Percentiles rank a stretch among this genome's conserved stretches.
Conservation (phyloP, 1,140 invertebrate genomes). For the Dysdera silvatica region DNA sequence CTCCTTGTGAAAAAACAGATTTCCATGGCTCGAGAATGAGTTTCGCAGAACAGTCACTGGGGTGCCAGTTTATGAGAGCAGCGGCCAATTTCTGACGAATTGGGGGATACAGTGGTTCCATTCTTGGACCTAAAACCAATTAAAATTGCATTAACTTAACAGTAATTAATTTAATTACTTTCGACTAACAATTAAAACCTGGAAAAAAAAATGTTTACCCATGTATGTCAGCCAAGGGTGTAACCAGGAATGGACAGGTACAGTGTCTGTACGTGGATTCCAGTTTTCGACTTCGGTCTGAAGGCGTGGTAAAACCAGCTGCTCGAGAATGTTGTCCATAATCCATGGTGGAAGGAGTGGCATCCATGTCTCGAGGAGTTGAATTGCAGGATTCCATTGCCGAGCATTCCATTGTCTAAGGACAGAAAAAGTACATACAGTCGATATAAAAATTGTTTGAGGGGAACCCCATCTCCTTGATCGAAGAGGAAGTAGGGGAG, state of each 20-base stretch:
- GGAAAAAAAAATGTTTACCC: conserved; percentile 48
- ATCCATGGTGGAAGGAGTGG: conserved; percentile 73
- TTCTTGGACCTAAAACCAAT: conserved; percentile 46
- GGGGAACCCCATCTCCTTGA: conserved; percentile 36
- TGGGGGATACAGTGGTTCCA: conserved; percentile 82
- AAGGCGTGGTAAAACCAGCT: conserved; percentile 70
- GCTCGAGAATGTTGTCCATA: conserved; percentile 68
- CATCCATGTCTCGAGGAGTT: conserved; percentile 71
- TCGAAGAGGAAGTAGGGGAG: background rate
- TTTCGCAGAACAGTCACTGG: conserved; percentile 81
- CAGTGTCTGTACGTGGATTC: conserved; percentile 87
- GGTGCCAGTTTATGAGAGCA: conserved; percentile 83
- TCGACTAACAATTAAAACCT: too few species aligned
- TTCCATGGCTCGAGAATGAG: conserved; percentile 89
- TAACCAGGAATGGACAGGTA: conserved; percentile 93
- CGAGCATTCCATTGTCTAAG: conserved; percentile 62
- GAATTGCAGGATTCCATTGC: conserved; percentile 61
- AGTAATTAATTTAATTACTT: too few species aligned
- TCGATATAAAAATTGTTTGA: conserved; percentile 10
- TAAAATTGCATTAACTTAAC: background rate
- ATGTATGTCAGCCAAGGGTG: conserved; percentile 86
- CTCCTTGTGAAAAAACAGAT: conserved; percentile 67
- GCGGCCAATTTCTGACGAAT: conserved; percentile 83
- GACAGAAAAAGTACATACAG: background rate
- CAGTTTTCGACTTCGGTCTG: conserved; percentile 74